Evolutionary conservation across 2,113 vertebrate genomes (phyloP), one percentile per base, ranked within the genome.

Genomic region (Tinamus guttatus): DNA sequence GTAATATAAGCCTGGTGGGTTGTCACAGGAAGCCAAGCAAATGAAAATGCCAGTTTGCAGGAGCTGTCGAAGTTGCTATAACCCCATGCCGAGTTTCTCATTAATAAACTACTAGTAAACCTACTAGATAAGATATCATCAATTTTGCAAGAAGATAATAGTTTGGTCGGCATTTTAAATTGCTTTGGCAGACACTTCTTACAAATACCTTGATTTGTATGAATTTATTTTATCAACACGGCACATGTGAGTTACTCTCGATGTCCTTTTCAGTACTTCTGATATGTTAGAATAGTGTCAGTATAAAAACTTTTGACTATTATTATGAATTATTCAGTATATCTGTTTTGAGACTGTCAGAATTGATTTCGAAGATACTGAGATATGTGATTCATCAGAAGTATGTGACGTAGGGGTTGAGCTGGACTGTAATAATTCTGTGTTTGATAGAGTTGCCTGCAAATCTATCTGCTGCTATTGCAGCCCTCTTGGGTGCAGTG

Each of bases 11-110:
- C 67, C 87, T 87, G 49, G 85, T 90, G 80, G 82, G 69, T 82
- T 96, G 68, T 91, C 95, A 83, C 93, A 96, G 96, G 83, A 96
- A 98, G 81, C 51, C 54, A 87, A 96, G 60, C 58, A 96, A 93
- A 95, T 97, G 92, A 93, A 97, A 98, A 96, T 95, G 71, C 92
- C 80, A 97, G 82, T 90, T 97, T 97, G 75, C 76, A 87, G 87
- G 92, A 97, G 97, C 83, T 97, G 95, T 97, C 96, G 97, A 95
- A 97, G 95, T 60, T 41, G 86, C 24, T 65, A 87, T 91, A 95
- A 93, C 70, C 94, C 93, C 81, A 93, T 70, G 96, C 95, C 84
- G 49, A 81, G 84, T 88, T 94, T 94, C 62, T 92, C 54, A 74
- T 97, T 96, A 96, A 96, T 96, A 93, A 96, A 67, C 54, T 36